Base-by-base conservation (phyloP, 2,888 invertebrate genomes). In the Drosophila nr. perissopoda region DNA sequence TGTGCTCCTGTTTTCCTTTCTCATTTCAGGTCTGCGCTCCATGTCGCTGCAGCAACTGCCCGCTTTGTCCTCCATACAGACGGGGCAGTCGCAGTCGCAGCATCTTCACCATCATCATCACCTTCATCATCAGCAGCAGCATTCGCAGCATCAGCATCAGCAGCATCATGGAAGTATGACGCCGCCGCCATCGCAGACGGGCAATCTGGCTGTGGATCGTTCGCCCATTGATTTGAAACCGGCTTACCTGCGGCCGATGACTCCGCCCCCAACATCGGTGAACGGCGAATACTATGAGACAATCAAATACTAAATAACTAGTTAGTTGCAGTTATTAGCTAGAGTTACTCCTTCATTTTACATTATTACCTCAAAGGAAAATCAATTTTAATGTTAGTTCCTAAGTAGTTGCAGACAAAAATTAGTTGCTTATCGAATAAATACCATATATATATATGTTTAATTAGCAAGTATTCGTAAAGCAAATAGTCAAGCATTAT, bases 181-280 rank as follows among this genome's bases (percentile, higher is more conserved):
- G 27, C 83, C 91, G 63, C 88, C 91, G 72, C 85, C 92, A 76
- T 88, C 90, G 48, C 88, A 83, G 11, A 74, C 89, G 48, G 82
- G 85, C 40, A 82, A 82, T 53, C 86, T 82, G 60, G 81, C 76
- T 46, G 74, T 83, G 49, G 85, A 83, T 53, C 84, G 85, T 51
- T 76, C 88, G 34, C 85, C 92, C 38, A 86, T 93, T 62, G 93
- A 93, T 74, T 90, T 92, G n/a, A 92, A 93, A 81, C 89, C 92
- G 48, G 88, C 89, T 60, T 93, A 91, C 79, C 85, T 92, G 77
- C 84, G 91, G 59, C 83, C 93, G 51, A 81, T 91, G 76, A 91
- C 91, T 48, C 91, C 92, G 71, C 86, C 92, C 21, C 83, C 92
- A 16, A 88, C 87, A 4, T 71, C 90, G 54, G 83, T 89, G 60